phyloP scores from a whole-genome alignment of 2,888 invertebrate species.

The Brachycybe producta region DNA sequence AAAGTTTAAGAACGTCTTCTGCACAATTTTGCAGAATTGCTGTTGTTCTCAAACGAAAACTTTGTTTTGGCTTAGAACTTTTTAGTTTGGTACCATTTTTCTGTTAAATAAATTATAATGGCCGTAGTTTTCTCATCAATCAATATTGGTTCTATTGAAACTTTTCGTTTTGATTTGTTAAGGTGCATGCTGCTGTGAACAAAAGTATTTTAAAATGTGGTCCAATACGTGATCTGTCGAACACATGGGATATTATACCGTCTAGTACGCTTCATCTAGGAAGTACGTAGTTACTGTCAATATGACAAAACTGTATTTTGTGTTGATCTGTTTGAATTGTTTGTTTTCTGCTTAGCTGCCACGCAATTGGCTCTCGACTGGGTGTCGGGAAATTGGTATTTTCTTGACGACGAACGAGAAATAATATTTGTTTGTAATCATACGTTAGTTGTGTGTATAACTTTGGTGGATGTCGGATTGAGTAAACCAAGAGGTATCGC shows the following conservation, averaged over 20 bases:
- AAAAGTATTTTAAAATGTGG: slow-evolving; percentile 46
- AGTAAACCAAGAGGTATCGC: slow-evolving; percentile 59
- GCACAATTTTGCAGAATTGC: too few relatives aligned
- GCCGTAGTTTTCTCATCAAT: too few relatives aligned
- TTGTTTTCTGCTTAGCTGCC: slow-evolving; percentile 43
- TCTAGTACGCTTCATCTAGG: slow-evolving; percentile 50
- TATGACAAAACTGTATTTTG: background rate
- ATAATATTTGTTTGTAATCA: slow-evolving; percentile 57
- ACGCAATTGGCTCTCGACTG: slow-evolving; percentile 68
- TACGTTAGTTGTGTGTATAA: slow-evolving; percentile 49
- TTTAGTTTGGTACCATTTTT: too few relatives aligned
- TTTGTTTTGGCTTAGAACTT: too few relatives aligned
- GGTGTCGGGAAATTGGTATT: slow-evolving; percentile 76
- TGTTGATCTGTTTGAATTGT: background rate
- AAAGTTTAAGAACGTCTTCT: too few relatives aligned
- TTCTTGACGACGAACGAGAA: slow-evolving; percentile 53
- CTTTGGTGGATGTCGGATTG: slow-evolving; percentile 52
- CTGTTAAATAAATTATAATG: too few relatives aligned
- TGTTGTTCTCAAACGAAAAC: too few relatives aligned
- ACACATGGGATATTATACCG: slow-evolving; percentile 44
- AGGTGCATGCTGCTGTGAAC: slow-evolving; percentile 4
- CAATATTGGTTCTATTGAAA: too few relatives aligned
- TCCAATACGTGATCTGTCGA: slow-evolving; percentile 48
- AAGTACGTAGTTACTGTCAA: slow-evolving; percentile 40
- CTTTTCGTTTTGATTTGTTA: too few relatives aligned